Evolutionary conservation across 2,797 vertebrate genomes (phyloP).

Genomic region (Gymnodraco acuticeps): DNA sequence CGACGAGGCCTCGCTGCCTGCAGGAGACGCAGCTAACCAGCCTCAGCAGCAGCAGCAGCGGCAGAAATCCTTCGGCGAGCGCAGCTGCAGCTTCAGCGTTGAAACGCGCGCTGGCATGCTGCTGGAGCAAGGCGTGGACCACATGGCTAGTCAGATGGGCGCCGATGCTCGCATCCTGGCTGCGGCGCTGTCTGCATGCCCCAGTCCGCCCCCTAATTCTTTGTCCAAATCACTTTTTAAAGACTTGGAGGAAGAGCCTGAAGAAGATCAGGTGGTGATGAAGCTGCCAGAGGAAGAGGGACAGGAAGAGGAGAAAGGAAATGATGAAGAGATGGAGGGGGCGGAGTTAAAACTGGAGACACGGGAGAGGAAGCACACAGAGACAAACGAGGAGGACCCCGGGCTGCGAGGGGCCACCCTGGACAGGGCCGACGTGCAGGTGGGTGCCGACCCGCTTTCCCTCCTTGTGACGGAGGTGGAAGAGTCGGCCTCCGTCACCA

Average conservation of each 20-base stretch:
- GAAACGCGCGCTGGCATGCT: constrained; percentile 94
- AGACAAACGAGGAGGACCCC: constrained; percentile 56
- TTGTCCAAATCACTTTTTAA: constrained; percentile 79
- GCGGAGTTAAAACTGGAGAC: constrained; percentile 63
- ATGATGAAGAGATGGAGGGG: constrained; percentile 7
- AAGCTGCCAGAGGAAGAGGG: constrained; percentile 68
- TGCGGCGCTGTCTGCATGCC: constrained; percentile 86
- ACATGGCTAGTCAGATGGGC: constrained; percentile 93
- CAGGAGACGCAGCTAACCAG: constrained; percentile 14
- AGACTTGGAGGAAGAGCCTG: constrained; percentile 75
- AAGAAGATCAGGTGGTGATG: constrained; percentile 47
- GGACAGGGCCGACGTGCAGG: constrained; percentile 92
- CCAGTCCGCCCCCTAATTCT: constrained; percentile 72
- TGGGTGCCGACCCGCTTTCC: constrained; percentile 94
- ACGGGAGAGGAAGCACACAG: constrained; percentile 52
- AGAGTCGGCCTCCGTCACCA: constrained; percentile 80
- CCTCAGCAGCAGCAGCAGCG: constrained; percentile 87
- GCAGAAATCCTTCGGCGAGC: constrained; percentile 91
- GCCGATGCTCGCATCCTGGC: constrained; percentile 95
- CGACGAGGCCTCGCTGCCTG: constrained; percentile 43
- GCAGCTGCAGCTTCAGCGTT: constrained; percentile 96
- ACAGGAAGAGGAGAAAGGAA: constrained; percentile 68
- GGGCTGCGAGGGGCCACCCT: constrained; percentile 69
- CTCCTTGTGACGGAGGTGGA: constrained; percentile 87
- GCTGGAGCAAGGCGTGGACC: constrained; percentile 91